A percentile compares a stretch with the other conserved stretches of the same genome.
phyloP scores from a whole-genome alignment of 2,797 vertebrate genomes.

The Aphelocoma californica region DNA sequence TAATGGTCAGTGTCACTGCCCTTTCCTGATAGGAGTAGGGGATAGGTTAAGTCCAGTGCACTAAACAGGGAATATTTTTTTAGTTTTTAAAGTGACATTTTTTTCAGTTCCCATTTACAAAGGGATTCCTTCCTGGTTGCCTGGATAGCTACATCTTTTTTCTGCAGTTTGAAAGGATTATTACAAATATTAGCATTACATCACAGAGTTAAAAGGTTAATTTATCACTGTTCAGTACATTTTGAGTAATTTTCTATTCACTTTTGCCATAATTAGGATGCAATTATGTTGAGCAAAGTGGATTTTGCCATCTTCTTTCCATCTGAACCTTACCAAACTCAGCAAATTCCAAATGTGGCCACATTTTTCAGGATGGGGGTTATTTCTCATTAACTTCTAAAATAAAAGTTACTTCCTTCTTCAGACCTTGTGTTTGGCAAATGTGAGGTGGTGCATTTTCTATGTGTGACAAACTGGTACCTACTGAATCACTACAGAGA shows the following conservation, averaged over 20 bases:
- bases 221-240: constrained; percentile 18
- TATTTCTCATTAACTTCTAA: background rate
- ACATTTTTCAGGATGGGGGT: background rate
- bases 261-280: constrained; percentile 6
- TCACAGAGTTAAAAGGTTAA: constrained; percentile 51
- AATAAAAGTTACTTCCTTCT: background rate
- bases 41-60: background rate
- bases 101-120: background rate
- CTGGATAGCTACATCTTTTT: background rate
- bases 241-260: constrained; percentile 20
- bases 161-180: background rate
- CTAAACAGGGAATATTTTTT: background rate
- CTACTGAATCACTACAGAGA: background rate
- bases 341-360: background rate
- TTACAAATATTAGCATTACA: constrained; percentile 6
- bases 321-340: background rate
- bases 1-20: background rate
- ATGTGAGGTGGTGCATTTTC: background rate
- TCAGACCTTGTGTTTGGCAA: background rate
- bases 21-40: background rate
- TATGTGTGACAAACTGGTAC: background rate
- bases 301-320: background rate
- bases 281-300: background rate
- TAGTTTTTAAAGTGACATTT: background rate
- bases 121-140: background rate